phyloP scores from a whole-genome alignment of 2,888 invertebrate species.

The Fabriciana adippe region DNA sequence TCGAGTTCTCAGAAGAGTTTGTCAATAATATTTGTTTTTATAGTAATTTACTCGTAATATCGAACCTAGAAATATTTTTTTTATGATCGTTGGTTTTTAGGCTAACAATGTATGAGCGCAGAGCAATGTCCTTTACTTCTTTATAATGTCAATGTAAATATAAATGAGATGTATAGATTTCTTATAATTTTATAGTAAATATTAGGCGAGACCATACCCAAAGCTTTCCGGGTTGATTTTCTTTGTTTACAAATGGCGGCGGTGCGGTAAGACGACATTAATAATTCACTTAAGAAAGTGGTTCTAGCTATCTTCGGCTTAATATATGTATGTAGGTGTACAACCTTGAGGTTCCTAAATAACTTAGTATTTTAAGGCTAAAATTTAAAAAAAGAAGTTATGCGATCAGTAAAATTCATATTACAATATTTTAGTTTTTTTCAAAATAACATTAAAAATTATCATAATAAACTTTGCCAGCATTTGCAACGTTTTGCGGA shows the following conservation, averaged over 20 bases:
- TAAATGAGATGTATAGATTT: no score
- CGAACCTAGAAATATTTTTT: no score
- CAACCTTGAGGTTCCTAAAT: not conserved
- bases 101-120: no score
- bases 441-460: not conserved
- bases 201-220: slow-evolving; percentile 1
- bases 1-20: no score
- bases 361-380: not conserved
- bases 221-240: slow-evolving; percentile 10
- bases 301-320: slow-evolving; percentile 4
- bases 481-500: slow-evolving; percentile 9
- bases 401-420: not conserved
- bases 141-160: no score
- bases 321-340: not conserved
- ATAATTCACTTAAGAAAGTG: slow-evolving; percentile 12
- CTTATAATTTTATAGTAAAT: not conserved
- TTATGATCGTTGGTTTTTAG: no score
- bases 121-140: no score
- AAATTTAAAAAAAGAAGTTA: not conserved
- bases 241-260: slow-evolving; percentile 11
- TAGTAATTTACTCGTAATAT: no score
- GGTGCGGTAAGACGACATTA: slow-evolving; percentile 16
- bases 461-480: not conserved
- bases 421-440: not conserved
- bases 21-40: no score